Base-by-base conservation (phyloP, 2,888 invertebrate genomes). In the Lasioglossum morio region DNA sequence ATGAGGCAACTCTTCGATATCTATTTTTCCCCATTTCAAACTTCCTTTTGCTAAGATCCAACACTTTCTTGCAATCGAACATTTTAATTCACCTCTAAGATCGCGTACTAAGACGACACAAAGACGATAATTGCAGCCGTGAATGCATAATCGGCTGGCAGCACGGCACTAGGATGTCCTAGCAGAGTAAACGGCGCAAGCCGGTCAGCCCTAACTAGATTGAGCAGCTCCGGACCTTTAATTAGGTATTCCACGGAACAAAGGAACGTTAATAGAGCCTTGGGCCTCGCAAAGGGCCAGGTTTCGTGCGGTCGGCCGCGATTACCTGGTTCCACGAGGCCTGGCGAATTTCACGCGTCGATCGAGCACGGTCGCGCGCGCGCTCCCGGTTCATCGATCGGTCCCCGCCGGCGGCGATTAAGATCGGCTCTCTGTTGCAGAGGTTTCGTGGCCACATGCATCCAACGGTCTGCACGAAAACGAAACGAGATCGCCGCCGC, bases 381-480 rank as follows among this genome's bases (percentile, higher is more conserved):
- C 10, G 53, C 8, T 53, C 53, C 8, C 27, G 66, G 23, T 81
- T 43, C 43, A 53, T 79, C 60, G 82, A 73, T 73, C 73, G 66
- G 16, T 57, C 1, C 14, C 19, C 27, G 27, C 27, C 27, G 27
- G 27, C 16, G 16, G 27, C 70, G 82, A 82, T 82, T 79, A 70
- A 40, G 60, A 82, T 48, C 74, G 57, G 10, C 30, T n/a, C n/a
- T 8, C 19, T 19, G 34, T 34, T 23, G 60, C 27, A 27, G 14
- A 53, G 53, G 53, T 69, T 80, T 70, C 77, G 30, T 19, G 53
- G 66, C 7, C 60, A 14, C 72, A 48, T 66, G 81, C 60, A 53
- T 78, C 69, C 23, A 53, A 53, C 34, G 60, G 60, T 34, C 23
- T 69, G 73, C 82, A 79, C 79, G 82, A 79, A 74, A 82, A 82